Evolutionary conservation across 2,797 vertebrate genomes (phyloP).

Genomic region (Fratercula arctica): DNA sequence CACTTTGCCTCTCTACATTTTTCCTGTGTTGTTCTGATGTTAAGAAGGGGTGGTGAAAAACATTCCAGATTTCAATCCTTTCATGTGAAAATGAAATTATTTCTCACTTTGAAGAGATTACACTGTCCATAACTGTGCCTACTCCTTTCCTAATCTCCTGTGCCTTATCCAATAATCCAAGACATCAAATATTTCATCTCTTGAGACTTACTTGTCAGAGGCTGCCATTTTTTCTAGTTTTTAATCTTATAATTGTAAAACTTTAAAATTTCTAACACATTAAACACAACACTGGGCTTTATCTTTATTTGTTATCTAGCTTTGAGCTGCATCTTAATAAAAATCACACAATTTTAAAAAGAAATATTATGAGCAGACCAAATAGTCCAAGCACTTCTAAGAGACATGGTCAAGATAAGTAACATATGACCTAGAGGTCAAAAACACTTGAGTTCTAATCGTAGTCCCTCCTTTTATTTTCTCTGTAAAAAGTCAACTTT

Average conservation of each 20-base stretch:
- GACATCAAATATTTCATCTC: background rate
- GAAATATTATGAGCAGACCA: background rate
- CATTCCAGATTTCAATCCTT: background rate
- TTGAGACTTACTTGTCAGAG: background rate
- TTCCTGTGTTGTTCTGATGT: background rate
- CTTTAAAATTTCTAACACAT: background rate
- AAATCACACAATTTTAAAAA: background rate
- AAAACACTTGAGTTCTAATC: background rate
- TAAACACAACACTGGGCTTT: background rate
- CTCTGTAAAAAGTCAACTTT: background rate
- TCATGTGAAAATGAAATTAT: background rate
- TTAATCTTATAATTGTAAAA: background rate
- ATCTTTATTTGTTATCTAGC: background rate
- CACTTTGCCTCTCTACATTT: background rate
- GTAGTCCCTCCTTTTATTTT: background rate
- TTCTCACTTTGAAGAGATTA: background rate
- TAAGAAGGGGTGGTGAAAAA: background rate
- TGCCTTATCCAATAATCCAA: background rate
- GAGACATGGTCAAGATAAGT: background rate
- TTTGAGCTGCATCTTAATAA: background rate
- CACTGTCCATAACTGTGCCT: background rate
- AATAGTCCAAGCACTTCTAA: background rate
- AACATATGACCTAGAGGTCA: background rate
- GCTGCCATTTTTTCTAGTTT: background rate
- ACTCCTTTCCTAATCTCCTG: background rate